A percentile compares a stretch with the other conserved stretches of the same genome.
phyloP scores from a whole-genome alignment of 1,140 invertebrate genomes.

The Vanessa tameamea region DNA sequence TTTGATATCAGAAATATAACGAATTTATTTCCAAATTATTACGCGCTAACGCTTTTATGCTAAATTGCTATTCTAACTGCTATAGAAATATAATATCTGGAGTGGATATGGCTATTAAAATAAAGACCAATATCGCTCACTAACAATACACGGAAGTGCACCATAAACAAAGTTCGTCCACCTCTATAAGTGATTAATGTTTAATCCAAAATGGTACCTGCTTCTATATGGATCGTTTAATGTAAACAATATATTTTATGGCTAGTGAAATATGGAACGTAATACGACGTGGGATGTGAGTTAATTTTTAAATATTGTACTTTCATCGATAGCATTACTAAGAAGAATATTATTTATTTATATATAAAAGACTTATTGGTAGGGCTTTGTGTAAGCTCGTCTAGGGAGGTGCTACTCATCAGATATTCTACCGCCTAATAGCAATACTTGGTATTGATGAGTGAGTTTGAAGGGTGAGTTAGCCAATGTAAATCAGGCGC shows the following conservation, averaged over 20 bases:
- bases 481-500: too few species aligned
- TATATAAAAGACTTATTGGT: too few species aligned
- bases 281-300: conserved; percentile 22
- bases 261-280: conserved; percentile 23
- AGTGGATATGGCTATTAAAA: neutral
- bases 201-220: conserved; percentile 34
- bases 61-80: conserved; percentile 8
- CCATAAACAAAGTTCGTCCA: conserved; percentile 33
- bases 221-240: conserved; percentile 41
- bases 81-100: conserved; percentile 4
- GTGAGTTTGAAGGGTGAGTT: too few species aligned
- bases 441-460: too few species aligned
- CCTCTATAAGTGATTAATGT: conserved; percentile 42
- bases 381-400: too few species aligned
- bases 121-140: conserved; percentile 32
- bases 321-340: neutral
- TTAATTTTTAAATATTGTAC: neutral
- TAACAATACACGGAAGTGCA: conserved; percentile 33
- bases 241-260: conserved; percentile 43
- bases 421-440: too few species aligned
- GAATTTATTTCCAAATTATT: conserved; percentile 26
- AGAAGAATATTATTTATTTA: neutral
- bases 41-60: conserved; percentile 19
- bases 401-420: too few species aligned
- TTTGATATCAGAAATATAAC: neutral